Base-by-base conservation (phyloP, 92 coral and sea anemone species). In the Heliopora coerulea region DNA sequence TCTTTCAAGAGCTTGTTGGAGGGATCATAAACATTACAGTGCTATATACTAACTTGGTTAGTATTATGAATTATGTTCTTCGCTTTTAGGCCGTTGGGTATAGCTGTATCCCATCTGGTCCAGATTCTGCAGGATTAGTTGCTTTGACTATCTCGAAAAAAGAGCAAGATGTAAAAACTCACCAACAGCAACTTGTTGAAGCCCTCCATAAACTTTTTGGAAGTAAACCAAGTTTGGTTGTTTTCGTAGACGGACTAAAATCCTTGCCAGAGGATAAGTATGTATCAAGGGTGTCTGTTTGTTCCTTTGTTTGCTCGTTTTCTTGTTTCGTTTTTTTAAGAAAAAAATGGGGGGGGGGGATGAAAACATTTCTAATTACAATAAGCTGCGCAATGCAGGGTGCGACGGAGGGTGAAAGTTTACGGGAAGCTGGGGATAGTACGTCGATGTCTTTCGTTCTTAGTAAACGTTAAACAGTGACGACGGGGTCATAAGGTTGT, bases 201-300 rank as follows among this genome's bases (percentile, higher is more conserved):
- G 88, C 83, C 10, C 88, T 93, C 0, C 98, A 93, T 49, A 93
- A 93, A 79, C 76, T 88, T 57, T 79, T 93, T 35, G 98, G 96
- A 6, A 90, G 88, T 61, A 93, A 90, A 73, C 96, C 98, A 24
- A 83, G 91, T 44, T 52, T 93, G 21, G 87, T 88, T 88, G 95
- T 93, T 54, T 93, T 96, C 78, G 96, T 93, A 2, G 98, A 90
- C 34, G 98, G 98, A 49, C 84, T 93, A 29, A 93, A 93, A 82
- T 95, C 98, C 52, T 74, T 93, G 25, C 98, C 98, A 33, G 98
- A 93, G 76, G 89, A 90, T 85, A 89, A 93, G 97, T 91, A 54
- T n/a, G 74, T 50, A 18, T 46, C 52, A 15, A 2, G 14, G 17
- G 14, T 8, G 52, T 46, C 52, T 46, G 42, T 37, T 11, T 37